Base-by-base conservation (phyloP, 2,888 invertebrate genomes). In the Pterostichus niger region DNA sequence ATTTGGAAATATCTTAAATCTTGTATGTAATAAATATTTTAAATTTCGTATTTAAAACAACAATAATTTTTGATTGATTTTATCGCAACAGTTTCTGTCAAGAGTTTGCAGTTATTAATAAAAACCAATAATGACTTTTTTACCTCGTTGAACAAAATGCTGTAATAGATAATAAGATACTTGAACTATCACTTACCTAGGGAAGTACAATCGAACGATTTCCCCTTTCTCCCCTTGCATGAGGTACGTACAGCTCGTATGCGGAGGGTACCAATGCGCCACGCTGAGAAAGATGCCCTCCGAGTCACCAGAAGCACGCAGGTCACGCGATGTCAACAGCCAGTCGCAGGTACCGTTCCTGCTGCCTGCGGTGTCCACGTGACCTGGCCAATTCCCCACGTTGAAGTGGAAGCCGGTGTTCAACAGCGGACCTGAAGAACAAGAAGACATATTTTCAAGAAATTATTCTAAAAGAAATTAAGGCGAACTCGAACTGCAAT, bases 381-480 rank as follows among this genome's bases (percentile, higher is more conserved):
- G 96, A 0, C 97, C 97, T 0, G 97, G 97, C 97, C 97, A 97
- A 90, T 96, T 97, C 85, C 97, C 97, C 76, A 97, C 97, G 90
- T 97, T 97, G 91, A 98, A 97, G 90, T 97, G 97, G 89, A 98
- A 98, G 5, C 97, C 98, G 0, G 97, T 97, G 89, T 97, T 97
- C 75, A 97, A 92, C 17, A 98, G 91, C 0, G 97, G 97, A 56
- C 97, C 94, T 94, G 15, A 56, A 54, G 59, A 59, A 31, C 31
- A 59, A 31, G 31, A 59, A 59, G 31, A 59, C 1, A 24, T 24
- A 24, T 24, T 3, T 24, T 24, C 24, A 24, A 24, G 1, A 24
- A 24, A 3, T 24, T 24, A 3, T 3, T 2, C 24, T 2, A 24
- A 24, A 24, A 24, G 1, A 24, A 24, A 24, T 24, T 24, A 24